Conservation (phyloP, 2,797 vertebrate genomes). For the Notolabrus celidotus region DNA sequence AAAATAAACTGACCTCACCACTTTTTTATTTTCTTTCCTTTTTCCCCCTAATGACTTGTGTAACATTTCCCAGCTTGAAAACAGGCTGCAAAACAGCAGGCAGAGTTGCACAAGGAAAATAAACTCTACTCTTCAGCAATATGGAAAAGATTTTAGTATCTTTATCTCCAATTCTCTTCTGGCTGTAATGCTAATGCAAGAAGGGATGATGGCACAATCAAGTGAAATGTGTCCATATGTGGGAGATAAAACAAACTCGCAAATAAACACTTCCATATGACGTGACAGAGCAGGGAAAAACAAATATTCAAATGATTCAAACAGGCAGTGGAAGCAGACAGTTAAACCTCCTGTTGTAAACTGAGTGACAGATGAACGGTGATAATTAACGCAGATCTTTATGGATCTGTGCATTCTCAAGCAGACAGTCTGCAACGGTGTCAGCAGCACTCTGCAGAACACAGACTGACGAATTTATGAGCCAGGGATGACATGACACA, state of each 20-base stretch:
- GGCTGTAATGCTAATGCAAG: conserved; percentile 14
- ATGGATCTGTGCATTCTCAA: background rate
- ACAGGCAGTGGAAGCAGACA: conserved; percentile 10
- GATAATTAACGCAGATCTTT: conserved; percentile 11
- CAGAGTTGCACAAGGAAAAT: conserved; percentile 7
- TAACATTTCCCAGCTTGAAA: background rate
- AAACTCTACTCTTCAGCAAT: conserved; percentile 27
- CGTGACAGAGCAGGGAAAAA: background rate
- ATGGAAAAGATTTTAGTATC: conserved; percentile 32
- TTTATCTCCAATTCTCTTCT: conserved; percentile 35
- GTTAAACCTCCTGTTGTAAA: conserved; percentile 14
- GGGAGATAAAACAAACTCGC: conserved; percentile 17
- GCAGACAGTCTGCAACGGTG: conserved; percentile 5
- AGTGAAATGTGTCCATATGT: conserved; percentile 38
- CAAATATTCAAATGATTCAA: conserved; percentile 3
- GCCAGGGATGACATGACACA: conserved; percentile 4
- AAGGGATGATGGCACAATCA: conserved; percentile 9
- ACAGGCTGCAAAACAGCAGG: conserved; percentile 28
- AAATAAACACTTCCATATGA: conserved; percentile 25
- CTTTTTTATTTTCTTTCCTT: background rate
- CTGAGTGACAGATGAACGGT: conserved; percentile 1
- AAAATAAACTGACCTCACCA: too few species aligned
- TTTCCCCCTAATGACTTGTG: background rate
- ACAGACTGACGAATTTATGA: background rate
- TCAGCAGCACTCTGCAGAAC: background rate